Evolutionary conservation across 2,113 vertebrate species (phyloP).

Genomic region (Camelus dromedarius): DNA sequence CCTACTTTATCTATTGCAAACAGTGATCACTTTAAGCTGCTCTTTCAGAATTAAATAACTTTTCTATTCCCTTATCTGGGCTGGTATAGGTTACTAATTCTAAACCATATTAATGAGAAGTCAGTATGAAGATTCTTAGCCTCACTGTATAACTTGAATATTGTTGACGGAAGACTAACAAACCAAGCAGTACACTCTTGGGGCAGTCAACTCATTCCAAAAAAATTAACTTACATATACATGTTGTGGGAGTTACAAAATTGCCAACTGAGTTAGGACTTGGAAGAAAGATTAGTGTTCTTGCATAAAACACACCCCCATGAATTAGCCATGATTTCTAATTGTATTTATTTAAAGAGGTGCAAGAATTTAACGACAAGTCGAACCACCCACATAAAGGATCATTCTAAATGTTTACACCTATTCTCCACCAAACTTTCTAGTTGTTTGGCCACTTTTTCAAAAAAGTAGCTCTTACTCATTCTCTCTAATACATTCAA

Average conservation of each 20-base stretch:
- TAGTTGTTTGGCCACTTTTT: not conserved
- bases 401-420: not conserved
- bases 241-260: not conserved
- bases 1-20: not conserved
- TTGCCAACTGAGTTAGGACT: not conserved
- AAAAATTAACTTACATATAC: not conserved
- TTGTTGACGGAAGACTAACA: not conserved
- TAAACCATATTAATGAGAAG: not conserved
- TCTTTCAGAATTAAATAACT: not conserved
- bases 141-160: not conserved
- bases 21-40: not conserved
- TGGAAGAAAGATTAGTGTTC: not conserved
- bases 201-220: not conserved
- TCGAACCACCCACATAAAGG: not conserved
- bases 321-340: not conserved
- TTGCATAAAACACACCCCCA: not conserved
- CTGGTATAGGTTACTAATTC: not conserved
- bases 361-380: not conserved
- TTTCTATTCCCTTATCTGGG: not conserved
- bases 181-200: not conserved
- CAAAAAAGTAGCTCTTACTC: not conserved
- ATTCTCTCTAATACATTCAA: not conserved
- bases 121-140: not conserved
- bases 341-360: conserved; percentile 15
- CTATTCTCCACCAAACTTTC: not conserved